These are phyloP conservation scores for Scomberomorus guttatus DNA, from an alignment of 2,797 vertebrate genomes.

Conservation along the genomic window DNA sequence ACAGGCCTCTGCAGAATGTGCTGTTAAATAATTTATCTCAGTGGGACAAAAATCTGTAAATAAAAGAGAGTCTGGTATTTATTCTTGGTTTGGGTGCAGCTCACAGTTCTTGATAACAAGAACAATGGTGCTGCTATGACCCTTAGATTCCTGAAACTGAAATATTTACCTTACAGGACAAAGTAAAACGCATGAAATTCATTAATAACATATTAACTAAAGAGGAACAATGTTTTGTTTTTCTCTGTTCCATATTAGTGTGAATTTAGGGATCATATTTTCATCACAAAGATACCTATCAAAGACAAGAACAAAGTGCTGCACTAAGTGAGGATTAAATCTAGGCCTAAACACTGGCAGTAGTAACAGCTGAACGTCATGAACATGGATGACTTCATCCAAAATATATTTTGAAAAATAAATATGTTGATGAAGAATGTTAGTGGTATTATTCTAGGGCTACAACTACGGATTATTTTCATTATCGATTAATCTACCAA, in stretches of 20 bases:
- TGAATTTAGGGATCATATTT: conserved; percentile 1
- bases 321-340: no score
- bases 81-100: conserved; percentile 19
- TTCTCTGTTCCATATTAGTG: background rate
- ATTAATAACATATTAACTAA: background rate
- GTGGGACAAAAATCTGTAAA: conserved; percentile 33
- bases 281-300: background rate
- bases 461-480: no score
- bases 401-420: no score
- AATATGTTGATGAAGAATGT: no score
- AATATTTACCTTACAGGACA: conserved; percentile 1
- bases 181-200: background rate
- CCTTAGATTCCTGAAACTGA: conserved; percentile 37
- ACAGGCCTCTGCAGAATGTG: conserved; percentile 12
- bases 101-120: conserved; percentile 35
- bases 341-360: no score
- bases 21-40: conserved; percentile 45
- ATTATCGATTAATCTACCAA: no score
- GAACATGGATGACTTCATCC: background rate
- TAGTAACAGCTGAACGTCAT: background rate
- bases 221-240: background rate
- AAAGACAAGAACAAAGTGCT: conserved; percentile 4
- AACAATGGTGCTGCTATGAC: conserved; percentile 42
- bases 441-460: no score
- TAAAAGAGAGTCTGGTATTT: conserved; percentile 27